Conservation (phyloP, 2,797 vertebrate species). For the Cirrhinus molitorella region DNA sequence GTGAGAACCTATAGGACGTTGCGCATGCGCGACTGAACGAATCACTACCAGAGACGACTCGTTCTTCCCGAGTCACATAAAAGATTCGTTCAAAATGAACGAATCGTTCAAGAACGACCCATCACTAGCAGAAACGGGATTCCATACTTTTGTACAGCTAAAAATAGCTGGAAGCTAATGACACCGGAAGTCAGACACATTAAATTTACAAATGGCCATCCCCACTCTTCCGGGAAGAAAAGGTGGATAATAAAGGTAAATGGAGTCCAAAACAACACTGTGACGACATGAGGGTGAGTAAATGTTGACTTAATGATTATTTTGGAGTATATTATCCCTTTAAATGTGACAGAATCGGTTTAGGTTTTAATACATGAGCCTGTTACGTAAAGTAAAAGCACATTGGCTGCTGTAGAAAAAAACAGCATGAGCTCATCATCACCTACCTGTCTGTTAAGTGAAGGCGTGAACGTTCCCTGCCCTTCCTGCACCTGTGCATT, state of each 20-base stretch:
- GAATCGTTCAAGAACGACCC: no score
- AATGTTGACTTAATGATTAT: background rate
- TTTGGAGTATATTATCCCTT: background rate
- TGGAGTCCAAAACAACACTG: background rate
- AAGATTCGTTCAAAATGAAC: no score
- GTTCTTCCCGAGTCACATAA: no score
- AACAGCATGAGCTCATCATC: background rate
- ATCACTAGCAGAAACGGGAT: no score
- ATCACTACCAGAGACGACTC: no score
- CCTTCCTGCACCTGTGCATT: slow-evolving; percentile 7
- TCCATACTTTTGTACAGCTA: no score
- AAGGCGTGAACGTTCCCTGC: background rate
- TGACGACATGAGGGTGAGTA: background rate
- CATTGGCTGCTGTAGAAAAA: background rate
- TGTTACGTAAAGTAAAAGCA: background rate
- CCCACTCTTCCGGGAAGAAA: no score
- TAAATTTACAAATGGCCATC: no score
- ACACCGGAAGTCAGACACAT: no score
- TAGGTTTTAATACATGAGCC: background rate
- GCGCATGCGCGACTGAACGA: no score
- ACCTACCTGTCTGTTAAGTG: background rate
- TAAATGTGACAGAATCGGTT: background rate
- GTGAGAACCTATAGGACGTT: no score
- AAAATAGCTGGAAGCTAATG: no score
- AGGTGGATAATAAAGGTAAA: background rate